A percentile compares a stretch with the other conserved stretches of the same genome.
Conservation (phyloP, 2,888 invertebrate species). For the Euclidia mi region DNA sequence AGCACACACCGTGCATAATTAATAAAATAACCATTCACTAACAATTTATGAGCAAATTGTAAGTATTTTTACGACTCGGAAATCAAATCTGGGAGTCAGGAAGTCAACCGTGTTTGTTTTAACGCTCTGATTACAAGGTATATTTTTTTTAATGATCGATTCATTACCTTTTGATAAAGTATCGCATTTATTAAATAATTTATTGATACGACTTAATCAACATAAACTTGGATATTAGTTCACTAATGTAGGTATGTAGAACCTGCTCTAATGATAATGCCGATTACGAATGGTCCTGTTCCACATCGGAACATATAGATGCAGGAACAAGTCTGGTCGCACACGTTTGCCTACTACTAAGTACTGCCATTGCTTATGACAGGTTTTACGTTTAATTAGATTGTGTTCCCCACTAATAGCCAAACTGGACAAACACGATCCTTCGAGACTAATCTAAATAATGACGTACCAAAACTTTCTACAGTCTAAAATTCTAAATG, state of each 20-base stretch:
- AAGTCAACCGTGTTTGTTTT: slow-evolving; percentile 14
- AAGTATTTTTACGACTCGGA: slow-evolving; percentile 29
- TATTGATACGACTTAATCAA: slow-evolving; percentile 14
- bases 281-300: slow-evolving; percentile 14
- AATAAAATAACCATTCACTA: slow-evolving; percentile 45
- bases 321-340: slow-evolving; percentile 17
- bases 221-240: slow-evolving; percentile 13
- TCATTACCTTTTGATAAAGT: slow-evolving; percentile 16
- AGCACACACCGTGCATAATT: slow-evolving; percentile 56
- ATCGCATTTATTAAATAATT: slow-evolving; percentile 1
- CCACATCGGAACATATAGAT: slow-evolving; percentile 3
- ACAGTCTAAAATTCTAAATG: slow-evolving; percentile 2
- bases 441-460: slow-evolving; percentile 21
- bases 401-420: slow-evolving; percentile 23
- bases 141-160: slow-evolving; percentile 10
- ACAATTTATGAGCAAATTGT: slow-evolving; percentile 14
- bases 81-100: slow-evolving; percentile 18
- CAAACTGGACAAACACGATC: slow-evolving; percentile 23
- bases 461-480: slow-evolving; percentile 24
- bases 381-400: slow-evolving; percentile 26
- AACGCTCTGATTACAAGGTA: slow-evolving; percentile 6
- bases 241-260: slow-evolving; percentile 4
- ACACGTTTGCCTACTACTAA: neutral
- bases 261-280: slow-evolving; percentile 5
- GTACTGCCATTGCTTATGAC: slow-evolving; percentile 20